These are phyloP conservation scores for Acleris sparsana DNA, from an alignment of 2,888 invertebrate genomes.

Conservation along the genomic window DNA sequence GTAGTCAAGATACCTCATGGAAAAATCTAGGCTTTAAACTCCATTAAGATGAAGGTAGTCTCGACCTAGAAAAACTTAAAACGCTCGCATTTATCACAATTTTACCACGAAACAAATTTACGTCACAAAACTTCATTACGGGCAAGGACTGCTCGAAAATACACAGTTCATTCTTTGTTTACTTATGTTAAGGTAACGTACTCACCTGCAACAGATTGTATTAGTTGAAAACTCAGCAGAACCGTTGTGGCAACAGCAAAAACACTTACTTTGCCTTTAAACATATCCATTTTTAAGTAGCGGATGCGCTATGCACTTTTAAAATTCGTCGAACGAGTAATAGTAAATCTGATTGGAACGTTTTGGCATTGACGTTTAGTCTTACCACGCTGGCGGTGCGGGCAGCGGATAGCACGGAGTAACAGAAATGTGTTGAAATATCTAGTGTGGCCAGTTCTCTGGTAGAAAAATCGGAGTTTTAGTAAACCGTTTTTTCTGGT, in stretches of 20 bases:
- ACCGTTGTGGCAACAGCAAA: slow-evolving; percentile 6
- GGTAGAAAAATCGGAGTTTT: not conserved
- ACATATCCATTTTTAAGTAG: slow-evolving; percentile 26
- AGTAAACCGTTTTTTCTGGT: not conserved
- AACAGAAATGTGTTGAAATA: slow-evolving; percentile 21
- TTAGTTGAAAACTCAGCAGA: slow-evolving; percentile 17
- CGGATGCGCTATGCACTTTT: slow-evolving; percentile 30
- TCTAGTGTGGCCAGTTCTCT: slow-evolving; percentile 1
- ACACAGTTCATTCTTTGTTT: slow-evolving; percentile 30
- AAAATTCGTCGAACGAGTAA: slow-evolving; percentile 12
- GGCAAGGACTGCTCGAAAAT: slow-evolving; percentile 26
- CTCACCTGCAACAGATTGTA: slow-evolving; percentile 15
- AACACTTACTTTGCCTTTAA: slow-evolving; percentile 30
- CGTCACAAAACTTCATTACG: slow-evolving; percentile 19
- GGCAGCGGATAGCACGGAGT: slow-evolving; percentile 10
- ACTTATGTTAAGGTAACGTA: slow-evolving; percentile 15
- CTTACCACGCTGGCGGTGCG: slow-evolving; percentile 32
- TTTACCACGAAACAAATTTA: too few species aligned
- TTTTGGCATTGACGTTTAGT: slow-evolving; percentile 29
- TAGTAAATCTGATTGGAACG: slow-evolving; percentile 11
- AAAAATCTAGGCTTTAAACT: slow-evolving; percentile 30
- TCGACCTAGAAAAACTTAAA: slow-evolving; percentile 10
- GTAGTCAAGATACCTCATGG: slow-evolving; percentile 7
- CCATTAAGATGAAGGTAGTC: not conserved
- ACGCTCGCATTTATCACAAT: slow-evolving; percentile 13